These are phyloP conservation scores for Gisinianus flammeolus DNA, from an alignment of 2,888 invertebrate species.

Conservation along the genomic window DNA sequence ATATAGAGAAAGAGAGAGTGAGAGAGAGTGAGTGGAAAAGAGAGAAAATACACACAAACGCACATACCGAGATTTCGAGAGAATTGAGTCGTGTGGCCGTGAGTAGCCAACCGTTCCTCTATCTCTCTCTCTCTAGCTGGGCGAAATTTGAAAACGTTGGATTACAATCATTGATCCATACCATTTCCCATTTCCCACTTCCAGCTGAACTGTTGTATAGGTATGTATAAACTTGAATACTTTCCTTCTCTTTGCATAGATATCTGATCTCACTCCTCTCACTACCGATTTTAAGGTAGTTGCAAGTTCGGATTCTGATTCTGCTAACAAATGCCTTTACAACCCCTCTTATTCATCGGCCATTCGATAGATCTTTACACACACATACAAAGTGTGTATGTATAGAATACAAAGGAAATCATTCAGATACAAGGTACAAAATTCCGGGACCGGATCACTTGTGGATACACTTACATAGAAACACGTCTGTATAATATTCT, in stretches of 20 bases:
- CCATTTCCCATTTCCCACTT: slow-evolving; percentile 27
- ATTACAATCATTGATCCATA: slow-evolving; percentile 42
- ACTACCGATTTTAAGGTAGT: not conserved
- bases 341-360: not conserved
- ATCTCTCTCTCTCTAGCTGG: too few relatives aligned
- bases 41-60: too few relatives aligned
- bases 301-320: not conserved
- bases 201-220: slow-evolving; percentile 1
- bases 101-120: not conserved
- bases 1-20: not conserved
- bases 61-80: too few relatives aligned
- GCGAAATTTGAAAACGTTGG: slow-evolving; percentile 27
- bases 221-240: not conserved
- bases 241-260: slow-evolving; percentile 16
- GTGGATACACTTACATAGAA: too few relatives aligned
- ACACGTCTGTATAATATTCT: too few relatives aligned
- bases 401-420: not conserved
- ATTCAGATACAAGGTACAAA: too few relatives aligned
- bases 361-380: not conserved
- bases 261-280: not conserved
- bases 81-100: not conserved
- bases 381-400: not conserved
- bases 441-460: too few relatives aligned
- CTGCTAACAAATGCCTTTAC: not conserved
- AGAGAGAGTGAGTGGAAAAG: not conserved